A percentile compares a stretch with the other conserved stretches of the same genome.
Evolutionary conservation across 2,797 vertebrate genomes (phyloP).

Genomic region (Danio aesculapii): DNA sequence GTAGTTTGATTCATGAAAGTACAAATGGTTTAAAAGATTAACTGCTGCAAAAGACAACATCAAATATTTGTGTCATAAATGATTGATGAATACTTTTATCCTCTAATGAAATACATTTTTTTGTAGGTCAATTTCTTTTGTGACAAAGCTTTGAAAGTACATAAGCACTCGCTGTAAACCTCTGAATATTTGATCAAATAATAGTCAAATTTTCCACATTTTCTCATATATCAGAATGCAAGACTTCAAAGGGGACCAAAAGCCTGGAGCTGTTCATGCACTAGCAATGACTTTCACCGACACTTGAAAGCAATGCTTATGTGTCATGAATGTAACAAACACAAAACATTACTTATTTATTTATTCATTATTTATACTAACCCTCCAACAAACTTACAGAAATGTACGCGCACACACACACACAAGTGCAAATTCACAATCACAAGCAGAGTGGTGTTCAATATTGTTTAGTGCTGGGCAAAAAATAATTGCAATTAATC

Average conservation of each 20-base stretch:
- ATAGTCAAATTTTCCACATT: background rate
- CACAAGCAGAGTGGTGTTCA: too few species aligned
- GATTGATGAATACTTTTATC: background rate
- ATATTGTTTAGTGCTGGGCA: too few species aligned
- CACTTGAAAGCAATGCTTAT: constrained; percentile 17
- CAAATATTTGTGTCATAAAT: background rate
- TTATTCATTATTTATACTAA: background rate
- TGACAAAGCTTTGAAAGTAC: background rate
- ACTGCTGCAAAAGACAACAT: background rate
- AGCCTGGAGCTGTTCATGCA: constrained; percentile 22
- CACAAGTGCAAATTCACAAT: too few species aligned
- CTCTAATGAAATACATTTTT: background rate
- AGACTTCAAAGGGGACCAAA: constrained; percentile 33
- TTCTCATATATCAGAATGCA: constrained; percentile 15
- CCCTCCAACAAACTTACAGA: background rate
- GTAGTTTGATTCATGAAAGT: background rate
- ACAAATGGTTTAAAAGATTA: constrained; percentile 11
- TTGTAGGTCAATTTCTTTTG: background rate
- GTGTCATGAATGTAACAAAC: constrained; percentile 27
- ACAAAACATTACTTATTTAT: background rate
- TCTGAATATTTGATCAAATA: constrained; percentile 27
- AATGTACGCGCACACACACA: too few species aligned
- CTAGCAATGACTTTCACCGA: constrained; percentile 21
- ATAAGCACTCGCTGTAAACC: background rate
- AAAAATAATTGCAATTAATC: too few species aligned